Evolutionary conservation across 2,888 invertebrate species (phyloP), one percentile per base, ranked within the genome.

Genomic region (Salticus scenicus): DNA sequence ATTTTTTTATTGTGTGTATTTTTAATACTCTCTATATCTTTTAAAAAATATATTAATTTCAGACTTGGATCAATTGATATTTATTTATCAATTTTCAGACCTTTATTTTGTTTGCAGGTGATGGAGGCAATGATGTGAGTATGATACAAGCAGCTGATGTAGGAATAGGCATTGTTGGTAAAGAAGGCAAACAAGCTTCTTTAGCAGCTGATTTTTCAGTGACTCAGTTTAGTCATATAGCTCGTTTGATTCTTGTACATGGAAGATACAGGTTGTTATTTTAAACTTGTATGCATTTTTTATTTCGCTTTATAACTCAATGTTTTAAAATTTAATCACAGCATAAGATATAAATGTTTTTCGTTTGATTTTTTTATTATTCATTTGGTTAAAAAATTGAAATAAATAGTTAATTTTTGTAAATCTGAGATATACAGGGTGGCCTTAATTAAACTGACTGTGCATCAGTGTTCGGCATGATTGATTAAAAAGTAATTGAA

Each of bases 191-290:
- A 83, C 92, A 92, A 88, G 92, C 98, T 0, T 97, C 98, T 51
- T 92, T 99, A 83, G 98, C 99, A 31, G 98, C 98, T n/a, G 99
- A 99, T 92, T 99, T 98, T 91, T 97, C 97, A 90, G 94, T 98
- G 90, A 95, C 96, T 2, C 95, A 97, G 91, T 98, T 99, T 92
- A 94, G 95, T 76, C 94, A 94, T 90, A 94, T 98, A 89, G 95
- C 92, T 24, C 88, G 95, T 37, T 93, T 98, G 83, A 92, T 98
- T 84, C 92, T 99, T 87, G 97, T 98, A 20, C 98, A 98, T 91
- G 98, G 98, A 0, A 93, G 98, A 73, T 94, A 98, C 90, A 95
- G 91, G 91, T 91, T 76, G n/a, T 30, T 51, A 4, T 47, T 42
- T 27, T 27, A 28, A 17, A 66, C 17, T n/a, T n/a, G n/a, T n/a